These are phyloP conservation scores for Lepeophtheirus nordmannii DNA, from an alignment of 2,888 invertebrate species.

Conservation along the genomic window DNA sequence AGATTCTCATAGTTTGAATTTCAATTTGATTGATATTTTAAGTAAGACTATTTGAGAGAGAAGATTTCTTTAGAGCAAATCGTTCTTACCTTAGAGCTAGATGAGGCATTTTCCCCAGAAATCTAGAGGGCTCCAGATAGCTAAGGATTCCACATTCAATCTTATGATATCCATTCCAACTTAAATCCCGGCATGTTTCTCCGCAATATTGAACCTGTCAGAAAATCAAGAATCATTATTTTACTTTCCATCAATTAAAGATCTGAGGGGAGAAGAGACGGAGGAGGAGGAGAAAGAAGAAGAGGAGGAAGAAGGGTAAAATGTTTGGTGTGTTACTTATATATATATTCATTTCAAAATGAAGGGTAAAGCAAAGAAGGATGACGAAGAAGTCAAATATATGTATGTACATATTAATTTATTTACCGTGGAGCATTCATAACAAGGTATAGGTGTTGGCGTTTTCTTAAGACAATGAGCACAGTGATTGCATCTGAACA, in stretches of 20 bases:
- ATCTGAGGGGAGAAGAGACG: too few species aligned
- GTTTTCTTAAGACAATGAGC: conserved; percentile 21
- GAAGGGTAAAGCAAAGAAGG: background rate
- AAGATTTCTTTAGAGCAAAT: too few species aligned
- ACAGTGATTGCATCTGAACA: conserved; percentile 19
- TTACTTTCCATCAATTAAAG: background rate
- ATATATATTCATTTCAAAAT: background rate
- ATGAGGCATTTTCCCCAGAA: conserved; percentile 17
- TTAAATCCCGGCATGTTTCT: conserved; percentile 20
- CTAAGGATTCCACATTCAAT: conserved; percentile 20
- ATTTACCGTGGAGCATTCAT: conserved; percentile 22
- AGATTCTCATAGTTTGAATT: background rate
- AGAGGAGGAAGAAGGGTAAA: too few species aligned
- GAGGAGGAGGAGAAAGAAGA: too few species aligned
- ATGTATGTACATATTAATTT: background rate
- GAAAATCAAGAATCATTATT: background rate
- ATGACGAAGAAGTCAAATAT: background rate
- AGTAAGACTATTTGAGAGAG: background rate
- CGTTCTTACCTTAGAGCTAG: conserved; percentile 10
- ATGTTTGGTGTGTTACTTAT: background rate
- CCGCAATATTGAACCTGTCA: conserved; percentile 20
- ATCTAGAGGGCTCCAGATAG: conserved; percentile 16
- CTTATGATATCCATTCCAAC: conserved; percentile 21
- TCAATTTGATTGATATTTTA: background rate
- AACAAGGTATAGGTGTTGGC: conserved; percentile 23